Evolutionary conservation across 2,797 vertebrate genomes (phyloP).

Genomic region (Lindbergichthys nudifrons): DNA sequence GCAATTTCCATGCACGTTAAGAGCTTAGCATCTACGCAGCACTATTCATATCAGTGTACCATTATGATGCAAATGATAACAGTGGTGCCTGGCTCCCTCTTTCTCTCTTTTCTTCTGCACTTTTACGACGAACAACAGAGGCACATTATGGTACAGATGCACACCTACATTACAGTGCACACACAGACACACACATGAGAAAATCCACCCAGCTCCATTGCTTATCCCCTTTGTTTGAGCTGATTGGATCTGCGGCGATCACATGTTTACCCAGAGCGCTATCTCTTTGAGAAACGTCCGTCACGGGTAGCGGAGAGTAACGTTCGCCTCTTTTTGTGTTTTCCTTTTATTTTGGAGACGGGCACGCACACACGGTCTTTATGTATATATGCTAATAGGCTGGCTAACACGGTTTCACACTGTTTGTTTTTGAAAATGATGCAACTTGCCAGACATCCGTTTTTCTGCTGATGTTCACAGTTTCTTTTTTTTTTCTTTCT

Average conservation of each 20-base stretch:
- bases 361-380: constrained; percentile 76
- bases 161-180: constrained; percentile 69
- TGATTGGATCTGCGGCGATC: constrained; percentile 81
- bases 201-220: constrained; percentile 71
- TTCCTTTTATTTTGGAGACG: constrained; percentile 80
- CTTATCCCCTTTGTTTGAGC: constrained; percentile 82
- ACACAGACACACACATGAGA: constrained; percentile 32
- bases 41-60: constrained; percentile 76
- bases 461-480: constrained; percentile 83
- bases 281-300: constrained; percentile 82
- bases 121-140: constrained; percentile 55
- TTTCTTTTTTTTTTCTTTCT: constrained; percentile 68
- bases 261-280: constrained; percentile 82
- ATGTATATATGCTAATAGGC: constrained; percentile 84
- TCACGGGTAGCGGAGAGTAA: constrained; percentile 80
- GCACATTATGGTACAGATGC: constrained; percentile 53
- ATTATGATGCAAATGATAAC: constrained; percentile 86
- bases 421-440: constrained; percentile 85
- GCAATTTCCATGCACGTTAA: constrained; percentile 74
- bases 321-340: constrained; percentile 76
- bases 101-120: constrained; percentile 61
- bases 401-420: constrained; percentile 83
- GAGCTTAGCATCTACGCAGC: constrained; percentile 75
- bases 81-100: constrained; percentile 59
- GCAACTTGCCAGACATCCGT: constrained; percentile 86